Conservation (phyloP, 2,888 invertebrate species). For the Acanthococcus lagerstroemiae region DNA sequence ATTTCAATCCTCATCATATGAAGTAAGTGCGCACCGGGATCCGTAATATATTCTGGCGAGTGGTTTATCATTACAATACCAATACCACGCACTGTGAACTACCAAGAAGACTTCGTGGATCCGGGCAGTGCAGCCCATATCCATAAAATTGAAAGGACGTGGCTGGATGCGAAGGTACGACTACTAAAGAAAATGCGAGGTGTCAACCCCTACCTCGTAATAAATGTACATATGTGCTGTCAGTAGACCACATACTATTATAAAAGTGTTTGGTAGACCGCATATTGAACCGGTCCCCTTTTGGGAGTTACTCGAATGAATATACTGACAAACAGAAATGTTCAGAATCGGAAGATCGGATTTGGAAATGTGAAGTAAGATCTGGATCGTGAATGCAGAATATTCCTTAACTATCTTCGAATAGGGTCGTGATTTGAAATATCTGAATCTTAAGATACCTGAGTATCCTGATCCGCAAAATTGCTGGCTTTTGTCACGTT, state of each 20-base stretch:
- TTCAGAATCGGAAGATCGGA: no score
- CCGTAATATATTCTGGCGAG: background rate
- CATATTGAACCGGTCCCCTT: background rate
- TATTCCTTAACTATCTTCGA: no score
- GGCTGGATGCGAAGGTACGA: background rate
- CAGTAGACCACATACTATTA: no score
- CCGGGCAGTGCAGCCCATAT: background rate
- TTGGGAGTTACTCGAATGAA: background rate
- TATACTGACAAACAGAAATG: no score
- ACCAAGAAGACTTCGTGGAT: background rate
- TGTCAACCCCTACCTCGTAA: no score
- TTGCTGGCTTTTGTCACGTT: no score
- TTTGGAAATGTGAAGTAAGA: no score
- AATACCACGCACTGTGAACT: background rate
- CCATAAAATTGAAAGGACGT: background rate
- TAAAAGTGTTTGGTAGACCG: background rate
- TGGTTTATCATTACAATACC: background rate
- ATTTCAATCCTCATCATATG: background rate
- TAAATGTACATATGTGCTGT: no score
- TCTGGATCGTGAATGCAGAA: no score
- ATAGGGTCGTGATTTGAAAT: no score
- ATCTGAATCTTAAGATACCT: no score
- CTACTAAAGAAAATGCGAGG: background rate
- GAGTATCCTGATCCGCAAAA: no score
- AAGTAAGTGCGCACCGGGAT: background rate